A percentile compares a stretch with the other conserved stretches of the same genome.
Conservation (phyloP, 2,888 invertebrate species). For the Trichopria drosophilae region DNA sequence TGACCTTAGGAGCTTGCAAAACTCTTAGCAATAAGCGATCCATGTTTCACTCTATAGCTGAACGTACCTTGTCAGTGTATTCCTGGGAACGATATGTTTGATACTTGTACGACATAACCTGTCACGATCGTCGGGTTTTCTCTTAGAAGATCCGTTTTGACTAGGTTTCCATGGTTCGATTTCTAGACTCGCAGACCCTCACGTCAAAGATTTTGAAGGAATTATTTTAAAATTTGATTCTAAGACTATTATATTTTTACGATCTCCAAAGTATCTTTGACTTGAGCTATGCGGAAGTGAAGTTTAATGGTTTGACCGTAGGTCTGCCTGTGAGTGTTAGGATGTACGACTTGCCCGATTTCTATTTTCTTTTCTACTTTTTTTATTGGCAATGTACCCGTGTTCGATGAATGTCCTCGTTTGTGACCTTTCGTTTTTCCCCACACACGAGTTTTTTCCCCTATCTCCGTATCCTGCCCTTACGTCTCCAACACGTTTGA, state of each 20-base stretch:
- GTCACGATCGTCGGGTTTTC: slow-evolving; percentile 39
- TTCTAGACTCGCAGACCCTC: too few relatives aligned
- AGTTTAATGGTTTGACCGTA: slow-evolving; percentile 51
- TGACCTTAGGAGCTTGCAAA: too few relatives aligned
- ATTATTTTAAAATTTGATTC: slow-evolving; percentile 32
- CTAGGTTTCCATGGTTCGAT: too few relatives aligned
- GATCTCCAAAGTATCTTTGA: not conserved
- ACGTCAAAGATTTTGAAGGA: not conserved
- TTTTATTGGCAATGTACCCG: slow-evolving; percentile 47
- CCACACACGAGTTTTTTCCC: slow-evolving; percentile 3
- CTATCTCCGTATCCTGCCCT: too few relatives aligned
- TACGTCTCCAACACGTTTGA: too few relatives aligned
- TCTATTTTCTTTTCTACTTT: slow-evolving; percentile 18
- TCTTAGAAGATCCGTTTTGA: too few relatives aligned
- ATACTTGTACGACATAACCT: slow-evolving; percentile 37
- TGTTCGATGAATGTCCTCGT: slow-evolving; percentile 45
- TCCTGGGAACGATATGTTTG: slow-evolving; percentile 44
- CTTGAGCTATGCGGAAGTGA: slow-evolving; percentile 21
- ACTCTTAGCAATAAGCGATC: too few relatives aligned
- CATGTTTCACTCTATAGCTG: slow-evolving; percentile 43
- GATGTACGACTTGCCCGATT: slow-evolving; percentile 50
- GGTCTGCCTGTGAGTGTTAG: slow-evolving; percentile 56
- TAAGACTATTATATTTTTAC: not conserved
- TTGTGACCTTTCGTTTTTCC: slow-evolving; percentile 26
- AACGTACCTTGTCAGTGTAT: slow-evolving; percentile 38